phyloP scores from a whole-genome alignment of 2,888 invertebrate genomes.

The Alloplasta piceator region DNA sequence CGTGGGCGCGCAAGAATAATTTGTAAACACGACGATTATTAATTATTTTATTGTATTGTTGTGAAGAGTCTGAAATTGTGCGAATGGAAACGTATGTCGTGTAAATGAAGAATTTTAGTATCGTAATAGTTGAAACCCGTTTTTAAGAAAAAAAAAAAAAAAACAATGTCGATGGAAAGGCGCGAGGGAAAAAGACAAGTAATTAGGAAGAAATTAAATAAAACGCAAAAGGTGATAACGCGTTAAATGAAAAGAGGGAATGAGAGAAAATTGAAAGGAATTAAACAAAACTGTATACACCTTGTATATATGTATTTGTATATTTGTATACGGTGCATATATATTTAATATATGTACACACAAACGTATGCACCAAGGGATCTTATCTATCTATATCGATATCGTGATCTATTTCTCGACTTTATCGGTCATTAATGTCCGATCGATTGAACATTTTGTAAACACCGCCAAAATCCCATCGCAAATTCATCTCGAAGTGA shows the following conservation, averaged over 20 bases:
- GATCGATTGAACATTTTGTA: conserved; percentile 11
- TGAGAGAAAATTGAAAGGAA: background rate
- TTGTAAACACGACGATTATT: conserved; percentile 43
- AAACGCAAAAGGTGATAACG: conserved; percentile 51
- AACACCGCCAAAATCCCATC: background rate
- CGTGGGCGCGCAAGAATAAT: conserved; percentile 52
- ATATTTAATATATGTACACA: conserved; percentile 33
- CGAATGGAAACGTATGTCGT: conserved; percentile 31
- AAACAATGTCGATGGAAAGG: conserved; percentile 26
- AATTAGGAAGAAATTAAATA: conserved; percentile 37
- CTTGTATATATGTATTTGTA: conserved; percentile 61
- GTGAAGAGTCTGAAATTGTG: conserved; percentile 50
- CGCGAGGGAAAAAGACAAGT: conserved; percentile 34
- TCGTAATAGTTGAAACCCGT: background rate
- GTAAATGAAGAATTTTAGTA: conserved; percentile 7
- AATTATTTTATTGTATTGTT: conserved; percentile 54
- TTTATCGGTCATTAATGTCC: conserved; percentile 28
- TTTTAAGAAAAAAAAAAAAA: background rate
- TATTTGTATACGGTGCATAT: conserved; percentile 62
- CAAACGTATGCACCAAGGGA: conserved; percentile 42
- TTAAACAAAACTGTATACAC: conserved; percentile 35
- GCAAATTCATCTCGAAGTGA: conserved; percentile 8
- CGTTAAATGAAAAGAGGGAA: conserved; percentile 1
- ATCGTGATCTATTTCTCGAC: conserved; percentile 48
- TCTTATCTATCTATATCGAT: conserved; percentile 53